These are phyloP conservation scores for Drosophila fuyamai DNA, from an alignment of 1,140 invertebrate genomes.

Conservation along the genomic window DNA sequence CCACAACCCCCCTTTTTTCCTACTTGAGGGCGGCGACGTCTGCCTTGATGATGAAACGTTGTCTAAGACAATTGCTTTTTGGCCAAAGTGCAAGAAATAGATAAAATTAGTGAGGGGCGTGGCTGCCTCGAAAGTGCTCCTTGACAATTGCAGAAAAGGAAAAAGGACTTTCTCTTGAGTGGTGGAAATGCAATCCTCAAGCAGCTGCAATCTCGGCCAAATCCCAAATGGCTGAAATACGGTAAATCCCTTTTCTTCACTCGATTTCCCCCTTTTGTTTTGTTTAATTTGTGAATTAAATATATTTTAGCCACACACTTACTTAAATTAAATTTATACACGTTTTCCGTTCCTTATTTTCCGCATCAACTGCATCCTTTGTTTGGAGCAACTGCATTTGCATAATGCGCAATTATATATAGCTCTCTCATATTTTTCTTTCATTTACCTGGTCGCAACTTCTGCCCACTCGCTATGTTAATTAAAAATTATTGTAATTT, in stretches of 20 bases:
- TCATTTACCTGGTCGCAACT: slow-evolving; percentile 38
- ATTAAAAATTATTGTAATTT: slow-evolving; percentile 83
- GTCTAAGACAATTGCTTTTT: slow-evolving; percentile 82
- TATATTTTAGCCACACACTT: slow-evolving; percentile 40
- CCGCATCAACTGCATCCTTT: background rate
- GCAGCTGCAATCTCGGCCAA: slow-evolving; percentile 50
- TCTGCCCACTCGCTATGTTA: slow-evolving; percentile 55
- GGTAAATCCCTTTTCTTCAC: slow-evolving; percentile 5
- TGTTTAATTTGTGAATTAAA: slow-evolving; percentile 40
- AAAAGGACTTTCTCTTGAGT: slow-evolving; percentile 42
- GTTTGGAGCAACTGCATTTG: slow-evolving; percentile 47
- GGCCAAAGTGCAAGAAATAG: slow-evolving; percentile 81
- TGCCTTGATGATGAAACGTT: slow-evolving; percentile 74
- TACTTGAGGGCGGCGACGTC: slow-evolving; percentile 54
- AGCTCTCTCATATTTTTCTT: slow-evolving; percentile 31
- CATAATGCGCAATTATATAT: slow-evolving; percentile 74
- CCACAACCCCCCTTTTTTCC: background rate
- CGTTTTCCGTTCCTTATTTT: slow-evolving; percentile 26
- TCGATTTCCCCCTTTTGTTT: slow-evolving; percentile 15
- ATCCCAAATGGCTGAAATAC: slow-evolving; percentile 33
- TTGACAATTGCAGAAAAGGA: slow-evolving; percentile 41
- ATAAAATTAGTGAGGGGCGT: slow-evolving; percentile 78
- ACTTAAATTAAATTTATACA: slow-evolving; percentile 62
- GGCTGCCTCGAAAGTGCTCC: slow-evolving; percentile 39
- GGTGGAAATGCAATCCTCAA: slow-evolving; percentile 46